Conservation (phyloP, 2,797 vertebrate species). For the Paedocypris micromegethes region DNA sequence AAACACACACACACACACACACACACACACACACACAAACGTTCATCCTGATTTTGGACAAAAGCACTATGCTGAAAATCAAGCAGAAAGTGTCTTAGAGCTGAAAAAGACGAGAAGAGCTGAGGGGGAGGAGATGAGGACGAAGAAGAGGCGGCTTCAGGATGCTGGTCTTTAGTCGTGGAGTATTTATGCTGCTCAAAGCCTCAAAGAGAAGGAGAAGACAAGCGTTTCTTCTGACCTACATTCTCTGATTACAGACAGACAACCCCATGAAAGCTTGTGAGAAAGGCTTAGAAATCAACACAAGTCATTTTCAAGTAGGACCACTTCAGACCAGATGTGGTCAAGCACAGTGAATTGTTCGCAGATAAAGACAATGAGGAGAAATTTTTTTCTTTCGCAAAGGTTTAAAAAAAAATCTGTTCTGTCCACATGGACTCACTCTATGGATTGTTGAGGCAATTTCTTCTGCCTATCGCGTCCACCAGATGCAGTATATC, state of each 20-base stretch:
- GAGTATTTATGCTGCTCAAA: conserved; percentile 20
- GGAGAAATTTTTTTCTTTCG: neutral
- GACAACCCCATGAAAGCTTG: conserved; percentile 13
- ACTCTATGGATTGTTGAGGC: too few species aligned
- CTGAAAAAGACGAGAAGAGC: neutral
- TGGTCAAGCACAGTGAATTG: too few species aligned
- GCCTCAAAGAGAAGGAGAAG: conserved; percentile 13
- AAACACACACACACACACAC: too few species aligned
- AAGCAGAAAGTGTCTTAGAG: neutral
- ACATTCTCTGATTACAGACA: conserved; percentile 16
- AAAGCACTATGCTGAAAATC: too few species aligned
- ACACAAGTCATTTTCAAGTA: neutral
- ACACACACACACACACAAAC: too few species aligned
- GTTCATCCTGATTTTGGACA: too few species aligned
- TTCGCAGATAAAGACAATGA: too few species aligned
- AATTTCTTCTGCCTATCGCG: too few species aligned
- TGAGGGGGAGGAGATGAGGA: conserved; percentile 2
- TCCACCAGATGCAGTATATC: too few species aligned
- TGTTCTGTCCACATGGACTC: too few species aligned
- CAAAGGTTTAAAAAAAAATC: neutral
- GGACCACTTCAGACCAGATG: neutral
- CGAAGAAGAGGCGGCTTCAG: neutral
- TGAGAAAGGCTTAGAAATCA: neutral
- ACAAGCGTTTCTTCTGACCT: conserved; percentile 22
- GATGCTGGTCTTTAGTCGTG: conserved; percentile 19